Evolutionary conservation across 2,113 vertebrate species (phyloP), one percentile per base, ranked within the genome.

Genomic region (Sorex araneus): DNA sequence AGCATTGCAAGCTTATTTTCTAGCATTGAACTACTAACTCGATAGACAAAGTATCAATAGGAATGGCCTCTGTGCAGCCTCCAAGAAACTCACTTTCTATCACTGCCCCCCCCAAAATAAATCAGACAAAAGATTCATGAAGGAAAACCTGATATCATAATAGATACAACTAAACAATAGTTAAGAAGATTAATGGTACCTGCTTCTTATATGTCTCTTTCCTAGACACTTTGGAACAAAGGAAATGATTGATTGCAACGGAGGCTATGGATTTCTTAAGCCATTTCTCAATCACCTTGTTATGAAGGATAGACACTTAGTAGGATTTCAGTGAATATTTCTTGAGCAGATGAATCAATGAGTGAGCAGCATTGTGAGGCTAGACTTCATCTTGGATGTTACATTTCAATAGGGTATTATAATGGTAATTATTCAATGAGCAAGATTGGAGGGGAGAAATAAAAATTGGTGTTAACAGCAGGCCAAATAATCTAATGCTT

Each of bases 211-310:
- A 45, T 75, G 12, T 23, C 10, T 15, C 13, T 23, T 19, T 66
- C 25, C 13, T 67, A 47, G 23, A 27, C 5, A 30, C 28, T 79
- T 82, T 40, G 32, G 25, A 89, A 71, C 19, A 86, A 95, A 78
- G 9, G 47, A 50, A 23, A 40, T 83, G 45, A 16, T 73, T 78
- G 70, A 74, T 90, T 82, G 87, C 80, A 66, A 66, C 50, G 85
- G 27, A 60, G 19, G 2, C 25, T 40, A 36, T 21, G 7, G 77
- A 47, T 18, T 90, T 9, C 28, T 76, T 6, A 23, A 85, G 40
- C 5, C n/a, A 79, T 76, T 88, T 92, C 23, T 83, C 66, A 79
- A 69, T 88, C 75, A 83, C 80, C 78, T 93, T 75, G 70, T 60
- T 60, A n/a, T 19, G 64, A 63, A 43, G 23, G n/a, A 19, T 10